phyloP scores from a whole-genome alignment of 2,888 invertebrate genomes.

The Macropis europaea region DNA sequence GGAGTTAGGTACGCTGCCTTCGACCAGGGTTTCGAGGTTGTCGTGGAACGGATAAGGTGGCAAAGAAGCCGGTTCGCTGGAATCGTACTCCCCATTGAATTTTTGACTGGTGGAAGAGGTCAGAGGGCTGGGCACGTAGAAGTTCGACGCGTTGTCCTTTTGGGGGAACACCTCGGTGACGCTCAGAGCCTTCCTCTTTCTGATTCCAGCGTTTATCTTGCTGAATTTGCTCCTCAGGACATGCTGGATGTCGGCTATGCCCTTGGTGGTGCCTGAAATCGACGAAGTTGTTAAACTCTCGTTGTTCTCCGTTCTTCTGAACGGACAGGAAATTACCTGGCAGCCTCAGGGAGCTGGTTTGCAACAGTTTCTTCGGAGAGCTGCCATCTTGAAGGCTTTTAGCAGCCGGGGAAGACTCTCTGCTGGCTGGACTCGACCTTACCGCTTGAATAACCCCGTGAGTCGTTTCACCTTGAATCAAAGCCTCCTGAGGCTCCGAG shows the following conservation, averaged over 20 bases:
- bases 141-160: slow-evolving; percentile 78
- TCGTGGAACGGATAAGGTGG: slow-evolving; percentile 79
- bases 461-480: slow-evolving; percentile 79
- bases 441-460: slow-evolving; percentile 70
- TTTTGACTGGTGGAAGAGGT: slow-evolving; percentile 71
- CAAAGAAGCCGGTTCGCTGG: slow-evolving; percentile 78
- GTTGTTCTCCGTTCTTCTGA: background rate
- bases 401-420: slow-evolving; percentile 76
- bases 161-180: slow-evolving; percentile 84
- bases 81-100: slow-evolving; percentile 60
- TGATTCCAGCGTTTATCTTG: slow-evolving; percentile 86
- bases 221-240: slow-evolving; percentile 84
- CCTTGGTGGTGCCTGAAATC: slow-evolving; percentile 77
- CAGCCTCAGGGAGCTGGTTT: slow-evolving; percentile 80
- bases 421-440: slow-evolving; percentile 75
- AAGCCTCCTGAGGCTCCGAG: slow-evolving; percentile 81
- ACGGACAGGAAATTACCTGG: slow-evolving; percentile 71
- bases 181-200: slow-evolving; percentile 85
- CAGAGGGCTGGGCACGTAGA: slow-evolving; percentile 86
- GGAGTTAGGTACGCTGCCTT: slow-evolving; percentile 76
- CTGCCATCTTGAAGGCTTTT: slow-evolving; percentile 72
- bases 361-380: slow-evolving; percentile 73
- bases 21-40: slow-evolving; percentile 77
- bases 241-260: slow-evolving; percentile 84
- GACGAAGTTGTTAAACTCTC: background rate